These are phyloP conservation scores for Lepidonotus clava DNA, from an alignment of 2,888 invertebrate genomes.

Conservation along the genomic window DNA sequence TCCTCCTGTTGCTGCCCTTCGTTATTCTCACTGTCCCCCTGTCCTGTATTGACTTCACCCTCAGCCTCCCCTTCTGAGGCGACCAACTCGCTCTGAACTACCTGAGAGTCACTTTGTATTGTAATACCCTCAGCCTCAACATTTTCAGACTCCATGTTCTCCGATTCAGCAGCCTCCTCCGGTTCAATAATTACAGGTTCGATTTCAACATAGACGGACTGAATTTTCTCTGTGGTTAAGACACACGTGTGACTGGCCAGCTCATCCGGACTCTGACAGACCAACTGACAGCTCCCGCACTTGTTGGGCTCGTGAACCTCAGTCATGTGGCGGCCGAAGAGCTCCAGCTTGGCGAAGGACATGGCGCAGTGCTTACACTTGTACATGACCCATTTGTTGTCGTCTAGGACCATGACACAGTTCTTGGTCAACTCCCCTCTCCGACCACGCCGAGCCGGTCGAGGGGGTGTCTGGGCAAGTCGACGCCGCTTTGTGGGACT, in stretches of 20 bases:
- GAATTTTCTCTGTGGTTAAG: too few relatives aligned
- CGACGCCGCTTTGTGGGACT: too few relatives aligned
- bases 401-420: conserved; percentile 3
- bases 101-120: too few relatives aligned
- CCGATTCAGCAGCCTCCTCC: too few relatives aligned
- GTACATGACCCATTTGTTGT: conserved; percentile 4
- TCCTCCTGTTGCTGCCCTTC: too few relatives aligned
- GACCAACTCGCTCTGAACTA: too few relatives aligned
- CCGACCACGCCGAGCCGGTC: background rate
- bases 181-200: too few relatives aligned
- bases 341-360: background rate
- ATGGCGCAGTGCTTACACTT: conserved; percentile 21
- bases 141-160: background rate
- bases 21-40: too few relatives aligned
- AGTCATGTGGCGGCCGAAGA: conserved; percentile 20
- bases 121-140: background rate
- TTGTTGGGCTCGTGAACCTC: background rate
- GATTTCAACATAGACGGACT: too few relatives aligned
- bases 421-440: conserved; percentile 1
- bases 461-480: background rate
- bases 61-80: too few relatives aligned
- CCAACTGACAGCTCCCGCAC: background rate
- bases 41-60: too few relatives aligned
- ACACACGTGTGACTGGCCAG: background rate
- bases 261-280: background rate